Evolutionary conservation across 1,140 invertebrate species (phyloP).

Genomic region (Myzus persicae): DNA sequence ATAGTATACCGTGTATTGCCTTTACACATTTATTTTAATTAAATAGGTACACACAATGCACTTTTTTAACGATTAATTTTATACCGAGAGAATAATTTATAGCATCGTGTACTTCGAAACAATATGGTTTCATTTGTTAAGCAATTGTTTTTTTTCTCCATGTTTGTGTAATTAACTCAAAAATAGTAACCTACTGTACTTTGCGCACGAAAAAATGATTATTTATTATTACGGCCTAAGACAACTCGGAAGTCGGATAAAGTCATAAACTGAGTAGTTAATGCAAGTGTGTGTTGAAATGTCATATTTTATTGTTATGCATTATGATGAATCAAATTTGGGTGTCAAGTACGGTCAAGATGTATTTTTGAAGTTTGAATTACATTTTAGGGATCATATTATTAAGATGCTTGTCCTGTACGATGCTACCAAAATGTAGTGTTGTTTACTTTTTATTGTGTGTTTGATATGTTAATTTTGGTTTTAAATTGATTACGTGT

Average conservation of each 20-base stretch:
- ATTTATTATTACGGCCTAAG: background rate
- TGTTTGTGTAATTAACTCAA: background rate
- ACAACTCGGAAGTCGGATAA: background rate
- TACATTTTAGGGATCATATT: background rate
- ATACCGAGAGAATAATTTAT: background rate
- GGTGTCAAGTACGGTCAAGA: background rate
- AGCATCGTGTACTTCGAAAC: too few relatives aligned
- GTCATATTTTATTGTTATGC: background rate
- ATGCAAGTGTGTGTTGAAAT: background rate
- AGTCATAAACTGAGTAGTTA: background rate
- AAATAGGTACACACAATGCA: background rate
- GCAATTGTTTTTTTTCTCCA: background rate
- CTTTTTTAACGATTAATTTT: background rate
- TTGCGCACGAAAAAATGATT: background rate
- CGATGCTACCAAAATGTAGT: background rate
- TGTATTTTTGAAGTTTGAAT: background rate
- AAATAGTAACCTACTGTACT: background rate
- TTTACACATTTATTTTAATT: background rate
- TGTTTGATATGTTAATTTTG: background rate
- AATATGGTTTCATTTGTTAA: background rate
- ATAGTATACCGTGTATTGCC: background rate
- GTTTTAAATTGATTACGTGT: conserved; percentile 26
- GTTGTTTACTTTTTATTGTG: background rate
- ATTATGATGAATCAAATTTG: background rate
- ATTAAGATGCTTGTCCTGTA: background rate